These are phyloP conservation scores for Lacerta viridis DNA, from an alignment of 2,797 vertebrate genomes.

Conservation along the genomic window DNA sequence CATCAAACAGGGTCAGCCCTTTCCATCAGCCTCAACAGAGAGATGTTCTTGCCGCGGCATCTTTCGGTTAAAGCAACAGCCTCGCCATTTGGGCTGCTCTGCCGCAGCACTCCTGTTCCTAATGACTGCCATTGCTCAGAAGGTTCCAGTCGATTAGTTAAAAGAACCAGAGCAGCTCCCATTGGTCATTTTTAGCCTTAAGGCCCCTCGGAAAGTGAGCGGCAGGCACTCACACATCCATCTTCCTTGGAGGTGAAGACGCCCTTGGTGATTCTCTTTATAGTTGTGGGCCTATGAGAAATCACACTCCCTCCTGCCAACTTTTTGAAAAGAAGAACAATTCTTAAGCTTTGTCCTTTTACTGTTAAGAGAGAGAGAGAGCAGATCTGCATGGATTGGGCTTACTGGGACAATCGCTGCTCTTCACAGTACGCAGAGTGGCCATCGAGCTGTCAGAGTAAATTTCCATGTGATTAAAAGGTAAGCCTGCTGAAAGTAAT, in stretches of 20 bases:
- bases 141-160: slow-evolving; percentile 47
- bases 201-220: slow-evolving; percentile 19
- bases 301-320: slow-evolving; percentile 6
- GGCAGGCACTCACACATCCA: neutral
- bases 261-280: slow-evolving; percentile 22
- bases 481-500: neutral
- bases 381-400: neutral
- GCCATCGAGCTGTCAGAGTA: neutral
- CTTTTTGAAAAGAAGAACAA: neutral
- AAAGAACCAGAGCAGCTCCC: slow-evolving; percentile 38
- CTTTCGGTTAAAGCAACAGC: neutral
- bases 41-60: neutral
- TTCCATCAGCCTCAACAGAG: neutral
- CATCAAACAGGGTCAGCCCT: neutral
- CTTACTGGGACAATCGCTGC: neutral
- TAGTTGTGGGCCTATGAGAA: neutral
- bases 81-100: neutral
- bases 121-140: slow-evolving; percentile 45
- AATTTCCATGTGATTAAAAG: neutral
- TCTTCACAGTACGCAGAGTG: neutral
- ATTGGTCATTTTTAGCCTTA: slow-evolving; percentile 34
- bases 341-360: neutral
- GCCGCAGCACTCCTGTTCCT: neutral
- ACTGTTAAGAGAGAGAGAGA: neutral
- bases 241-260: slow-evolving; percentile 39